Base-by-base conservation (phyloP, 2,888 invertebrate species). In the Amphiduros pacificus region DNA sequence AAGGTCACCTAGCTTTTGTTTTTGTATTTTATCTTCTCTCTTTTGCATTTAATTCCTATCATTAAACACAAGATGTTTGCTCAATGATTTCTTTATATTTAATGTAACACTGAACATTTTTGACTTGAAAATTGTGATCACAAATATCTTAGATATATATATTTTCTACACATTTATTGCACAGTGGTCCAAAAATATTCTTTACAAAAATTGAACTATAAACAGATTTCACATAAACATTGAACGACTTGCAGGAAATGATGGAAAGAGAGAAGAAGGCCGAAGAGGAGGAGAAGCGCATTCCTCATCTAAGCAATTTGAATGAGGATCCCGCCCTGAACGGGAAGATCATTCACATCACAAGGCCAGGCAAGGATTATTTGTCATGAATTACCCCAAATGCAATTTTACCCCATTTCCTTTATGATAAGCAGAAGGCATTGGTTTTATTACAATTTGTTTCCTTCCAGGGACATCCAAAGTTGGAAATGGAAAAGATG, bases 271-370 rank as follows among this genome's bases (percentile, higher is more conserved):
- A 65, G 55, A 22, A 32, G 31, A 36, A 61, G 40, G 51, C 55
- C 24, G 51, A 65, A 26, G 64, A 67, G 44, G 65, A 67, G 36
- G 63, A 67, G 57, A 61, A 62, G 48, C 60, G 62, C 49, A 29
- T 62, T 20, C 71, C 73, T 24, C 73, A 73, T 48, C 58, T 73
- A 2, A 65, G 58, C 29, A 73, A 73, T 55, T 65, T 73, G 20
- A 73, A 73, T 52, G 73, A 74, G 55, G 73, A 73, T 54, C 69
- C 71, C 5, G 68, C 67, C 17, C 66, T 73, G 48, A 60, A 55
- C 41, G 73, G 73, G 20, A 71, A 71, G 62, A 54, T 71, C 24
- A 50, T 54, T 14, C 67, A 71, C 60, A 28, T 68, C 20, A 29
- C 60, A 1, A 49, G 50, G 31, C 41, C 28, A 29, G 55, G 57